Evolutionary conservation across 1,140 invertebrate species (phyloP), one percentile per base, ranked within the genome.

Genomic region (Halictus rubicundus): DNA sequence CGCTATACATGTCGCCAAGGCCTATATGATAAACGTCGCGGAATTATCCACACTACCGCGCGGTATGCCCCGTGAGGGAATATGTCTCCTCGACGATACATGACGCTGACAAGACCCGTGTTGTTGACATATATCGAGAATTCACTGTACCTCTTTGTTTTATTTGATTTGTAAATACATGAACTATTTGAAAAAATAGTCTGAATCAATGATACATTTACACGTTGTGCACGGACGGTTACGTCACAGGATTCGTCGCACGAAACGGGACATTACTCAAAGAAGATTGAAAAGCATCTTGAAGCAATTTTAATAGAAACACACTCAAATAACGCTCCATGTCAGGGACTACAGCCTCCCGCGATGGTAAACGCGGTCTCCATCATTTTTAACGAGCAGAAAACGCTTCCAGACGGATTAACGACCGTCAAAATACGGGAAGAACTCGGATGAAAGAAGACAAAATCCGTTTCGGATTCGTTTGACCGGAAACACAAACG

Each of bases 401-500:
- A 46, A 57, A 52, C 60, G 21, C 16, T 25, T 19, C 32, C 32
- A 5, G 49, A 1, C 4, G 60, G 49, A 72, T 78, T 27, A 54
- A 64, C 37, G 37, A 8, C n/a, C 10, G 14, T 8, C n/a, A 8
- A 63, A 39, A 72, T 27, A 54, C 21, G 8, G 21, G 19, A 23
- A 6, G 32, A 9, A 39, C 23, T 23, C 19, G n/a, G 19, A 7
- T 59, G 68, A 69, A 37, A 23, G 64, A 9, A 42, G n/a, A 60
- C 46, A 39, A n/a, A 63, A 54, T 71, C 68, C 60, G 57, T 71
- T 78, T 27, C 57, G 70, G 57, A 64, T 76, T 57, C 27, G 63
- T 64, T 83, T 70, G 68, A 75, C 57, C 65, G 65, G 70, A 25
- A 70, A 39, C 27, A 57, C 66, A 68, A 83, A 66, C 60, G 66